Conservation (phyloP, 1,140 invertebrate genomes). For the Apolygus lucorum region DNA sequence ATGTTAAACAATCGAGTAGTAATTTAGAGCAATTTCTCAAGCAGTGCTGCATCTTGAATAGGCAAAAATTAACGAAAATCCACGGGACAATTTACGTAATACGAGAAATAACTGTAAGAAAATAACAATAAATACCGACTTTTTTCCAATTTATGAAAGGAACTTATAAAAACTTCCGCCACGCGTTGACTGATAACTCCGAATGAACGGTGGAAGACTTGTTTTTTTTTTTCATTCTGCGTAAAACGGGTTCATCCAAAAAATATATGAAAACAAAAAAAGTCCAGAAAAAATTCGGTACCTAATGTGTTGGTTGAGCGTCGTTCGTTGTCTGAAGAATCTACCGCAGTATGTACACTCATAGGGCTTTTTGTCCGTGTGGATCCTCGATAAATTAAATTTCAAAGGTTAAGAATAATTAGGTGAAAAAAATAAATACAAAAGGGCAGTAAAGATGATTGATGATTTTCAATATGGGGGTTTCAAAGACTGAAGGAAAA, state of each 20-base stretch:
- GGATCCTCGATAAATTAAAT: slow-evolving; percentile 9
- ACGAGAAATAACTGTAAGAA: no score
- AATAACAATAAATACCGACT: no score
- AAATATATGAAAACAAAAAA: background rate
- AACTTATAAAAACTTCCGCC: background rate
- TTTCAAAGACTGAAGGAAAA: no score
- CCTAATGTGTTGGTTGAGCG: slow-evolving; percentile 21
- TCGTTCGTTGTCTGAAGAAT: slow-evolving; percentile 19
- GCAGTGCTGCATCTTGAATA: slow-evolving; percentile 1
- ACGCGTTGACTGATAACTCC: no score
- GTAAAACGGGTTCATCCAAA: background rate
- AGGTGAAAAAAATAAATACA: background rate
- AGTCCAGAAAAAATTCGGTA: slow-evolving; percentile 1
- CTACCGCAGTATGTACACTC: slow-evolving; percentile 24
- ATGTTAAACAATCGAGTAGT: background rate
- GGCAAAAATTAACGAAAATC: no score
- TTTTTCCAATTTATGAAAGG: no score
- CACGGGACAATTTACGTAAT: no score
- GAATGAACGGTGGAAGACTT: no score
- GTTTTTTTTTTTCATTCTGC: slow-evolving; percentile 7
- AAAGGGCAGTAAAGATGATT: no score
- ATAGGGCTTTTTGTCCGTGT: slow-evolving; percentile 24
- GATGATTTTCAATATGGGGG: no score
- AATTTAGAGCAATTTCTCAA: background rate
- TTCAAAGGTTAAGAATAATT: background rate